Evolutionary conservation across 2,797 vertebrate species (phyloP).

Genomic region (Cephalopachus bancanus): DNA sequence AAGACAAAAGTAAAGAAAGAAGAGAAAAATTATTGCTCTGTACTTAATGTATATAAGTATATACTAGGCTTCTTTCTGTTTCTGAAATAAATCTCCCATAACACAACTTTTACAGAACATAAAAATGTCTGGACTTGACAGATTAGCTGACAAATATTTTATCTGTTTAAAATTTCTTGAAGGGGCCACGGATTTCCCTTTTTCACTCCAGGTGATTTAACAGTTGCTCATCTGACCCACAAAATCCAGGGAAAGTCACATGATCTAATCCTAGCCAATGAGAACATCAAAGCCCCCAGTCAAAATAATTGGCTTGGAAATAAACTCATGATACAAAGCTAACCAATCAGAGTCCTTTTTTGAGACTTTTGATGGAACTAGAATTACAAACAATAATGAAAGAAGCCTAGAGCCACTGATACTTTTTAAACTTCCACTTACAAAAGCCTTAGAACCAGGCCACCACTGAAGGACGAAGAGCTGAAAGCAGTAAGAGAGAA

Average conservation of each 20-base stretch:
- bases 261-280: not conserved
- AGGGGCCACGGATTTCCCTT: not conserved
- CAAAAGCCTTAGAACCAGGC: not conserved
- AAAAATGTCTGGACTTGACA: not conserved
- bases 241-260: not conserved
- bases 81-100: conserved; percentile 9
- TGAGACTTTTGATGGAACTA: conserved; percentile 20
- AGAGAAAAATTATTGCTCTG: not conserved
- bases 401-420: not conserved
- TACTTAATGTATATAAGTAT: not conserved
- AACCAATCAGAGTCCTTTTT: not conserved
- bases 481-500: conserved; percentile 3
- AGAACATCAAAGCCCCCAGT: not conserved
- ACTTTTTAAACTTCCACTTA: not conserved
- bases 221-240: not conserved
- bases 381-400: not conserved
- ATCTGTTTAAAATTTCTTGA: not conserved
- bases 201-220: not conserved
- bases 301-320: not conserved
- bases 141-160: not conserved
- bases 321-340: not conserved
- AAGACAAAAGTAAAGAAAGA: not conserved
- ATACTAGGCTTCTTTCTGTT: not conserved
- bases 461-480: not conserved
- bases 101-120: not conserved